These are phyloP conservation scores for Platichthys flesus DNA, from an alignment of 2,113 vertebrate species.

Conservation along the genomic window DNA sequence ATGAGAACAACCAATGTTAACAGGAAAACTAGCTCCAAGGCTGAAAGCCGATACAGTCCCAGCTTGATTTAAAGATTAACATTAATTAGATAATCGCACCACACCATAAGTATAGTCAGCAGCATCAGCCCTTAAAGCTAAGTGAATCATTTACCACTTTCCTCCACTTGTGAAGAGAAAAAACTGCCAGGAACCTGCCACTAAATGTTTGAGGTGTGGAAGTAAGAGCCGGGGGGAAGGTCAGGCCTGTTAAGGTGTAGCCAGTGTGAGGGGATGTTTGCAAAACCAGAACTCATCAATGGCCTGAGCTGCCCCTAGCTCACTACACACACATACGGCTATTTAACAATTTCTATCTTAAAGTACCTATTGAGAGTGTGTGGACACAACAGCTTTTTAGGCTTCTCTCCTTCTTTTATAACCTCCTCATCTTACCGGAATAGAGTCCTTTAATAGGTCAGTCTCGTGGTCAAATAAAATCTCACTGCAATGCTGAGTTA, in stretches of 20 bases:
- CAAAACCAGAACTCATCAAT: slow-evolving; percentile 36
- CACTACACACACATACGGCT: neutral
- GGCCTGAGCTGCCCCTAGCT: slow-evolving; percentile 41
- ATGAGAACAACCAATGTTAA: slow-evolving; percentile 35
- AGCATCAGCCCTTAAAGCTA: slow-evolving; percentile 62
- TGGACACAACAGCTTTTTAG: neutral
- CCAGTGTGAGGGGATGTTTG: slow-evolving; percentile 45
- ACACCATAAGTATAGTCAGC: slow-evolving; percentile 61
- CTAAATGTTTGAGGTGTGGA: slow-evolving; percentile 59
- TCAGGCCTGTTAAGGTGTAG: slow-evolving; percentile 54
- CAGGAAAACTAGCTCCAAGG: slow-evolving; percentile 32
- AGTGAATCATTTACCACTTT: slow-evolving; percentile 68
- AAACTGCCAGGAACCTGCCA: slow-evolving; percentile 51
- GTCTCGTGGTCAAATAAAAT: neutral
- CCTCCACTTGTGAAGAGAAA: slow-evolving; percentile 19
- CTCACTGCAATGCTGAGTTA: neutral
- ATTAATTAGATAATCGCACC: slow-evolving; percentile 70
- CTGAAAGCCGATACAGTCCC: slow-evolving; percentile 33
- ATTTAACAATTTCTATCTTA: slow-evolving; percentile 13
- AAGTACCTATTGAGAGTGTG: neutral
- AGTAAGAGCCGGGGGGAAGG: slow-evolving; percentile 57
- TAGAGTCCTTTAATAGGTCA: slow-evolving; percentile 4
- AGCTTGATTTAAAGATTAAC: slow-evolving; percentile 58
- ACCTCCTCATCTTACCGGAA: slow-evolving; percentile 21
- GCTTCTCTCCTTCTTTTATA: slow-evolving; percentile 9